These are phyloP conservation scores for Spodoptera littoralis DNA, from an alignment of 2,888 invertebrate genomes.

Conservation along the genomic window DNA sequence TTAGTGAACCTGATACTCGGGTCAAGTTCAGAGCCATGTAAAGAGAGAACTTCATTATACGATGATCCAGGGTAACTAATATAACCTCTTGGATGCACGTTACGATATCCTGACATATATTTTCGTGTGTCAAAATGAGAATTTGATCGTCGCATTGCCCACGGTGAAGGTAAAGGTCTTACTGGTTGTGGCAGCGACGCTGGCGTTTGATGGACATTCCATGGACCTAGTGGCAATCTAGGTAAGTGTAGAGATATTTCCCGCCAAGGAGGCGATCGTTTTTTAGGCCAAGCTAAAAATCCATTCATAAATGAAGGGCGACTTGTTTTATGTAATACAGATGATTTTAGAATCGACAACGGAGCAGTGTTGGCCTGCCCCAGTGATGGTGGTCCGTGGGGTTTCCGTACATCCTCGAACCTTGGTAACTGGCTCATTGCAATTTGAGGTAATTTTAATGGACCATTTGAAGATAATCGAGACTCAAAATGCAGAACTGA, in stretches of 20 bases:
- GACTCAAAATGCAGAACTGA: constrained; percentile 13
- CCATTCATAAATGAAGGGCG: background rate
- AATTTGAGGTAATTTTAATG: background rate
- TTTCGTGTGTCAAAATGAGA: constrained; percentile 7
- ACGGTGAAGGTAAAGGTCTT: constrained; percentile 4
- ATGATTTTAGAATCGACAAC: too few species aligned
- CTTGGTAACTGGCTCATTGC: constrained; percentile 1
- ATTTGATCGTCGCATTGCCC: background rate
- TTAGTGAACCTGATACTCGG: constrained; percentile 1
- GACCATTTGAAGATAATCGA: constrained; percentile 12
- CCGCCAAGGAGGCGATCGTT: background rate
- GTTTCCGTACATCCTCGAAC: constrained; percentile 1
- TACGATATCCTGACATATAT: background rate
- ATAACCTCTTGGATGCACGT: background rate
- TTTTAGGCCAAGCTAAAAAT: constrained; percentile 1
- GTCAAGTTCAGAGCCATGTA: constrained; percentile 2
- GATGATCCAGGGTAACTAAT: constrained; percentile 8
- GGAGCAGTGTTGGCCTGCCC: constrained; percentile 1
- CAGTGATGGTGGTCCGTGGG: background rate
- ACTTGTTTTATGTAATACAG: background rate
- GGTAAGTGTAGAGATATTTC: constrained; percentile 1
- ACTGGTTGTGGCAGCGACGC: constrained; percentile 15
- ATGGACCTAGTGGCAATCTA: background rate
- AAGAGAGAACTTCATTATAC: constrained; percentile 11
- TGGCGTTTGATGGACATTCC: constrained; percentile 13